These are phyloP conservation scores for Scelioninae gen. 2 DNA, from an alignment of 2,888 invertebrate genomes.

Conservation along the genomic window DNA sequence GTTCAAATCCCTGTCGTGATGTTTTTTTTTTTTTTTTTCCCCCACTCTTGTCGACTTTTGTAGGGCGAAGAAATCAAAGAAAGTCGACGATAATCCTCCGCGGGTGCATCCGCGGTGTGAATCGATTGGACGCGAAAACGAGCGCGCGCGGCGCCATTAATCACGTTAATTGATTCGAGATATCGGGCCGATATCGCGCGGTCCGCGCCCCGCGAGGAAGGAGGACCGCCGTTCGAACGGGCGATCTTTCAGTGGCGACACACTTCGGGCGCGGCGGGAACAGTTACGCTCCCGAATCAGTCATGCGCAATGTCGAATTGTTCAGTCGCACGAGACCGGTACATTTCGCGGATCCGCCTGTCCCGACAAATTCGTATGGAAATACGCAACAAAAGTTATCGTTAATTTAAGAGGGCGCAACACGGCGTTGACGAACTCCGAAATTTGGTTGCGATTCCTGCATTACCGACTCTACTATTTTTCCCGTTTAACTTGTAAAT, in stretches of 20 bases:
- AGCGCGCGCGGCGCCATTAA: slow-evolving; percentile 21
- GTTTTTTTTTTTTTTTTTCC: background rate
- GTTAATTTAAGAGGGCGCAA: too few species aligned
- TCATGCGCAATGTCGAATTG: slow-evolving; percentile 57
- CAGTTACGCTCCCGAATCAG: slow-evolving; percentile 50
- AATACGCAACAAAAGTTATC: too few species aligned
- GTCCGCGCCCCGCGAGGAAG: background rate
- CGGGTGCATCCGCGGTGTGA: slow-evolving; percentile 3
- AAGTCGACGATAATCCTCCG: slow-evolving; percentile 28
- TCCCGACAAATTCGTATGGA: too few species aligned
- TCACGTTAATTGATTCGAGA: slow-evolving; percentile 43
- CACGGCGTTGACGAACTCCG: too few species aligned
- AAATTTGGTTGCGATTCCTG: too few species aligned
- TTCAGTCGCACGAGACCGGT: slow-evolving; percentile 38
- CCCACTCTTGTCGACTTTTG: background rate
- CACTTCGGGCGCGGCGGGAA: slow-evolving; percentile 37
- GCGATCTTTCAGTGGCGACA: slow-evolving; percentile 47
- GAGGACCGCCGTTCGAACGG: background rate
- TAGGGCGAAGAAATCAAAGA: slow-evolving; percentile 30
- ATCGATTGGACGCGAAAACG: slow-evolving; percentile 14
- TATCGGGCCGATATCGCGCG: background rate
- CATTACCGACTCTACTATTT: too few species aligned
- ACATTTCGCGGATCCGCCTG: slow-evolving; percentile 6
- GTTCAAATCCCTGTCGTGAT: background rate
- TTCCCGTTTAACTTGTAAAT: too few species aligned